A percentile compares a stretch with the other conserved stretches of the same genome.
phyloP scores from a whole-genome alignment of 2,888 invertebrate species.

The Ophion slaviceki region DNA sequence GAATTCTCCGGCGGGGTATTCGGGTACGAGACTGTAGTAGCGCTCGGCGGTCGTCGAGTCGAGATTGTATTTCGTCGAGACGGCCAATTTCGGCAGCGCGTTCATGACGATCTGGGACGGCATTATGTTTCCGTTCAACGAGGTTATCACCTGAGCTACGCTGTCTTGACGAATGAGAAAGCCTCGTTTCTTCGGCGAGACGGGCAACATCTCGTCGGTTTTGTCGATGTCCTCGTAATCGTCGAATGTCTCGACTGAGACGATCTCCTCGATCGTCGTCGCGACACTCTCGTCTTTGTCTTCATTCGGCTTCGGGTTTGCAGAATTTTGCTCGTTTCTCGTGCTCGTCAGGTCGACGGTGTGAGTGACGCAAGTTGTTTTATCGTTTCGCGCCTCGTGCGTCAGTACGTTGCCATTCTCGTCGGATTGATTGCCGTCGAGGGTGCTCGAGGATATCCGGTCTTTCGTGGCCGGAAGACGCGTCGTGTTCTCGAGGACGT shows the following conservation, averaged over 20 bases:
- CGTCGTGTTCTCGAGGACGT: slow-evolving; percentile 3
- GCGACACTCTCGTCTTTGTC: not conserved
- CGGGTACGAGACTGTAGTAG: slow-evolving; percentile 79
- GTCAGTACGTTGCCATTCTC: slow-evolving; percentile 46
- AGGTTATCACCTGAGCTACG: slow-evolving; percentile 73
- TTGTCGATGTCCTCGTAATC: slow-evolving; percentile 12
- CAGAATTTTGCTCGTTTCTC: slow-evolving; percentile 3
- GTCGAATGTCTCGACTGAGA: not conserved
- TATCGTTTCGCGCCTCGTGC: not conserved
- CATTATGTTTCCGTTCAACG: slow-evolving; percentile 72
- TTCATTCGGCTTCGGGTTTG: not conserved
- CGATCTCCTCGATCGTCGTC: not conserved
- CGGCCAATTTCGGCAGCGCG: slow-evolving; percentile 70
- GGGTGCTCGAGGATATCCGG: not conserved
- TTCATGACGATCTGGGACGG: slow-evolving; percentile 69
- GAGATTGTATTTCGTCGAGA: slow-evolving; percentile 77
- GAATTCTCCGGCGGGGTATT: slow-evolving; percentile 52
- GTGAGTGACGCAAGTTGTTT: not conserved
- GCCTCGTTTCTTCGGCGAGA: slow-evolving; percentile 15
- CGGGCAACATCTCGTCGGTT: slow-evolving; percentile 4
- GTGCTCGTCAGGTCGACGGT: not conserved
- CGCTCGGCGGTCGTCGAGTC: slow-evolving; percentile 74
- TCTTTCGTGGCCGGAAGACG: not conserved
- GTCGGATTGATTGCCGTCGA: slow-evolving; percentile 26
- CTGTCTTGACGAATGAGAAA: slow-evolving; percentile 69